Conservation (phyloP, 1,140 invertebrate species). For the Danaus plexippus region DNA sequence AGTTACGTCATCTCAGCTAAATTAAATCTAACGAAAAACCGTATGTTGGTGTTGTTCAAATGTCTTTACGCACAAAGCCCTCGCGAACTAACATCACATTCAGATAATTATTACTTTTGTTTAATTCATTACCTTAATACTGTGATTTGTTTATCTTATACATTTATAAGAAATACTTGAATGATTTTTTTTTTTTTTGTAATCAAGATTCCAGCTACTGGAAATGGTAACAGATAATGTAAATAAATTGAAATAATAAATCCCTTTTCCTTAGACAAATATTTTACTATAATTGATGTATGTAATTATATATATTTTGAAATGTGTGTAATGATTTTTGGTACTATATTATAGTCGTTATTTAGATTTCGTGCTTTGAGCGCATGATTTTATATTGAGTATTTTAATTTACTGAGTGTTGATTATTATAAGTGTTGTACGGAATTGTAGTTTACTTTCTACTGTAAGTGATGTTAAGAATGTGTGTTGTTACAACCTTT, state of each 20-base stretch:
- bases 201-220: slow-evolving; percentile 47
- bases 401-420: slow-evolving; percentile 59
- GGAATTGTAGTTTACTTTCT: slow-evolving; percentile 54
- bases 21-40: too few species aligned
- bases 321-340: slow-evolving; percentile 38
- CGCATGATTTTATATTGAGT: slow-evolving; percentile 61
- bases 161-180: slow-evolving; percentile 30
- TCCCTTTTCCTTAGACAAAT: slow-evolving; percentile 30
- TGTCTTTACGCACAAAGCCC: slow-evolving; percentile 37
- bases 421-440: slow-evolving; percentile 56
- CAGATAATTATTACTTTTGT: slow-evolving; percentile 27
- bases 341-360: slow-evolving; percentile 47
- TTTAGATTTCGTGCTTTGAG: slow-evolving; percentile 63
- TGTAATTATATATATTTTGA: slow-evolving; percentile 42
- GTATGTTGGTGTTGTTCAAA: slow-evolving; percentile 16
- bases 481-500: slow-evolving; percentile 49
- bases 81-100: slow-evolving; percentile 44
- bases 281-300: slow-evolving; percentile 43
- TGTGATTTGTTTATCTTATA: slow-evolving; percentile 66
- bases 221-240: slow-evolving; percentile 41
- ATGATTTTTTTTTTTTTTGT: slow-evolving; percentile 38
- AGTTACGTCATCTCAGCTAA: too few species aligned
- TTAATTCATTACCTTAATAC: slow-evolving; percentile 62
- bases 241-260: slow-evolving; percentile 22
- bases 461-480: slow-evolving; percentile 35